Base-by-base conservation (phyloP, 2,888 invertebrate species). In the Altica lythri region DNA sequence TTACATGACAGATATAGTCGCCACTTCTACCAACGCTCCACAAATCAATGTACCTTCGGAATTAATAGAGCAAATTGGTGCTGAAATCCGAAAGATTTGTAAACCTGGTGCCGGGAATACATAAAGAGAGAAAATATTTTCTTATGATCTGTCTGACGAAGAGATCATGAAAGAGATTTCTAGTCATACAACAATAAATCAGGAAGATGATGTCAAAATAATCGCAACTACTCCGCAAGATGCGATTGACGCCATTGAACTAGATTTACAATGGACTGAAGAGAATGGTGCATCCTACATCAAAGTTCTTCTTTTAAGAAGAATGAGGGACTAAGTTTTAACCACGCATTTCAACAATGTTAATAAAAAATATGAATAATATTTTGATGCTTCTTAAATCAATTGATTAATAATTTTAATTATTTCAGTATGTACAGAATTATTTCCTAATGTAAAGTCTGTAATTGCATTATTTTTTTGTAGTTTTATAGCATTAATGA, bases 161-260 rank as follows among this genome's bases (percentile, higher is more conserved):
- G n/a, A n/a, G n/a, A n/a, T n/a, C n/a, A n/a, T n/a, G n/a, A 64
- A 67, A 51, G 48, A 68, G 58, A 13, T 68, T 67, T 68, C 64
- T 67, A 67, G 13, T 66, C 13, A 32, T 42, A 10, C 56, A 65
- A 63, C 59, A 67, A 66, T 49, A 43, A 54, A 67, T 63, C 58
- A 65, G 51, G 65, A 67, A 62, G 65, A 68, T 66, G 54, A 66
- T 48, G 63, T 67, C 59, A 65, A 69, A 48, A 56, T 40, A 17
- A 62, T 60, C 49, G 55, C 55, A 58, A 58, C 49, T 61, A 48
- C 58, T 59, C 49, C 56, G 13, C 55, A 60, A 60, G 53, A 60
- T 55, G 58, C 60, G 10, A 55, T 61, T 38, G 60, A 60, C 52
- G 53, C 62, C n/a, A 66, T 68, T 67, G 68, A 68, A 62, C 63